Evolutionary conservation across 1,140 invertebrate species (phyloP).

Genomic region (Semibalanus balanoides): DNA sequence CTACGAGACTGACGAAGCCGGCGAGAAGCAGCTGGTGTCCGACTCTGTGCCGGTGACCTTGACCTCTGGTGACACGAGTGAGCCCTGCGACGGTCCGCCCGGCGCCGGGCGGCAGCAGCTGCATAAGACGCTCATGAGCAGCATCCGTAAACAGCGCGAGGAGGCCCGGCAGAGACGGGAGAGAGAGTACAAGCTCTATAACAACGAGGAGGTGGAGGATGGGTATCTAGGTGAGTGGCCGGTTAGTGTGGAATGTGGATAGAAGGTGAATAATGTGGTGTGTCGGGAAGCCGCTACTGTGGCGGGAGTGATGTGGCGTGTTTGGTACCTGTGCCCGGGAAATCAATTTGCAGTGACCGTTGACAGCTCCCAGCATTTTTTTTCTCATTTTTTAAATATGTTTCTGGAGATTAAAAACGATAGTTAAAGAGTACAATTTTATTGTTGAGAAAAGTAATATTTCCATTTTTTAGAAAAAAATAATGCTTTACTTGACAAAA

Average conservation of each 20-base stretch:
- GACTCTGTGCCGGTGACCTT: conserved; percentile 6
- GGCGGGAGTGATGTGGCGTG: too few relatives aligned
- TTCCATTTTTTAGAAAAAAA: too few relatives aligned
- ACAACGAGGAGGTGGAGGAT: conserved; percentile 6
- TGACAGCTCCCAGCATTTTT: too few relatives aligned
- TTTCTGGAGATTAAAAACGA: too few relatives aligned
- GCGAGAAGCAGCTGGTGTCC: conserved; percentile 6
- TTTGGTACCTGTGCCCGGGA: too few relatives aligned
- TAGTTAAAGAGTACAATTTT: too few relatives aligned
- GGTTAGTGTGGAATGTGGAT: not conserved
- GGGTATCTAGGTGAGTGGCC: not conserved
- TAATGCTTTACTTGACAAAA: too few relatives aligned
- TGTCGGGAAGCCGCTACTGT: too few relatives aligned
- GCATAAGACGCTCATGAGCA: not conserved
- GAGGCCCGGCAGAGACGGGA: not conserved
- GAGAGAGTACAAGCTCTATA: conserved; percentile 3
- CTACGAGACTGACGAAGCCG: conserved; percentile 9
- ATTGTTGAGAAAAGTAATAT: too few relatives aligned
- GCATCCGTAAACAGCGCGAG: not conserved
- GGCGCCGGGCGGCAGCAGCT: conserved; percentile 7
- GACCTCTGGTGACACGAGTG: not conserved
- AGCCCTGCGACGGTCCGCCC: not conserved
- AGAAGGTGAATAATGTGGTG: too few relatives aligned
- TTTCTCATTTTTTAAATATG: too few relatives aligned
- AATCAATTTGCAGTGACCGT: too few relatives aligned